These are phyloP conservation scores for Girardinus metallicus DNA, from an alignment of 2,797 vertebrate genomes.

Conservation along the genomic window DNA sequence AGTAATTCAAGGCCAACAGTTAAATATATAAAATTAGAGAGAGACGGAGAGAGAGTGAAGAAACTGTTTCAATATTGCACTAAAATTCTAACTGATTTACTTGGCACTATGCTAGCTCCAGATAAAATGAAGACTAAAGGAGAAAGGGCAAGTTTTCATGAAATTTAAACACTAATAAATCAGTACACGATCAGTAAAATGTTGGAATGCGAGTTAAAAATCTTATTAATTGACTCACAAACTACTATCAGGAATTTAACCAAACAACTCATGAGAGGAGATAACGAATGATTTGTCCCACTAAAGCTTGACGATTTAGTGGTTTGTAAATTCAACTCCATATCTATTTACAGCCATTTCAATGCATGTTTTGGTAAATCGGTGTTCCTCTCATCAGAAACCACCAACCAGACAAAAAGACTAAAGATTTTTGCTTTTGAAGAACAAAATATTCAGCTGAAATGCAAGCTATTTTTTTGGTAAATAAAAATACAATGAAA, in stretches of 20 bases:
- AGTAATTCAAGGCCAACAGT: constrained; percentile 12
- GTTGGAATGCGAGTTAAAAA: constrained; percentile 17
- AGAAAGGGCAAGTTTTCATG: neutral
- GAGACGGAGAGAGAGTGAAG: constrained; percentile 5
- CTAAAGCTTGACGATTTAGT: neutral
- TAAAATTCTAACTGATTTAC: constrained; percentile 38
- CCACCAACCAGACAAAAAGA: neutral
- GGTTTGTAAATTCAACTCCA: neutral
- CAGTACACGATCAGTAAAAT: neutral
- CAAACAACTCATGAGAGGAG: neutral
- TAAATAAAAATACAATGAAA: neutral
- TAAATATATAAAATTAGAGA: constrained; percentile 9
- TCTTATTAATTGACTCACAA: neutral
- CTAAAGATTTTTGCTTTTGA: neutral
- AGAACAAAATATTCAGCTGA: neutral
- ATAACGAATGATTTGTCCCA: neutral
- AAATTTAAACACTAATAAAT: neutral
- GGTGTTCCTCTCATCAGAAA: neutral
- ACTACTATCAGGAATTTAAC: neutral
- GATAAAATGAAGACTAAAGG: constrained; percentile 10
- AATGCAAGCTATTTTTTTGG: neutral
- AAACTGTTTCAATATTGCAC: constrained; percentile 60
- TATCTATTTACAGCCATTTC: neutral
- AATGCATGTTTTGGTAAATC: neutral
- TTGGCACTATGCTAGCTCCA: constrained; percentile 18